Conservation (phyloP, 1,140 invertebrate species). For the Lethrus apterus region DNA sequence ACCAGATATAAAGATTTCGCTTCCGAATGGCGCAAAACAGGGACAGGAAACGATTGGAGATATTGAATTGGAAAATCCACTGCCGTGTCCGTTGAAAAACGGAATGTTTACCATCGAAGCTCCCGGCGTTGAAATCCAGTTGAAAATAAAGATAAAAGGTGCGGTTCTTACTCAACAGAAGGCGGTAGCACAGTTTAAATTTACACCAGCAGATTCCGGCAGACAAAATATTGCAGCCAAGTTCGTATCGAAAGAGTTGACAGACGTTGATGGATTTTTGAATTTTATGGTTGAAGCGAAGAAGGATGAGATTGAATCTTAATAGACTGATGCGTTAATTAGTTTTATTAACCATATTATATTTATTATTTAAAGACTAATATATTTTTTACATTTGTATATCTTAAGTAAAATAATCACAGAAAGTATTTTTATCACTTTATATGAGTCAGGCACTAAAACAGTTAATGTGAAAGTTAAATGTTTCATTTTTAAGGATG, state of each 20-base stretch:
- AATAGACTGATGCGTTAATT: slow-evolving; percentile 15
- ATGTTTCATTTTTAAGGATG: too few species aligned
- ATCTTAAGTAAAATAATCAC: too few species aligned
- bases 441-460: too few species aligned
- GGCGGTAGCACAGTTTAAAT: slow-evolving; percentile 60
- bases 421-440: too few species aligned
- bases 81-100: slow-evolving; percentile 67
- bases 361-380: too few species aligned
- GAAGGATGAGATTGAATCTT: too few species aligned
- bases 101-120: slow-evolving; percentile 73
- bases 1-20: slow-evolving; percentile 76
- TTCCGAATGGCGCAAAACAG: slow-evolving; percentile 54
- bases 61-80: slow-evolving; percentile 72
- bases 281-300: slow-evolving; percentile 49
- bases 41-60: slow-evolving; percentile 57
- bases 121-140: slow-evolving; percentile 62
- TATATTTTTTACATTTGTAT: too few species aligned
- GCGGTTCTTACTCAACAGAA: slow-evolving; percentile 53
- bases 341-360: too few species aligned
- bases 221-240: slow-evolving; percentile 70
- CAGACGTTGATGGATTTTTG: slow-evolving; percentile 75
- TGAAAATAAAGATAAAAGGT: slow-evolving; percentile 61
- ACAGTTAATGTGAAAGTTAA: too few species aligned
- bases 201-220: slow-evolving; percentile 63
- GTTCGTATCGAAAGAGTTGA: slow-evolving; percentile 72